Evolutionary conservation across 2,797 vertebrate species (phyloP), one percentile per base, ranked within the genome.

Genomic region (Nannoperca australis): DNA sequence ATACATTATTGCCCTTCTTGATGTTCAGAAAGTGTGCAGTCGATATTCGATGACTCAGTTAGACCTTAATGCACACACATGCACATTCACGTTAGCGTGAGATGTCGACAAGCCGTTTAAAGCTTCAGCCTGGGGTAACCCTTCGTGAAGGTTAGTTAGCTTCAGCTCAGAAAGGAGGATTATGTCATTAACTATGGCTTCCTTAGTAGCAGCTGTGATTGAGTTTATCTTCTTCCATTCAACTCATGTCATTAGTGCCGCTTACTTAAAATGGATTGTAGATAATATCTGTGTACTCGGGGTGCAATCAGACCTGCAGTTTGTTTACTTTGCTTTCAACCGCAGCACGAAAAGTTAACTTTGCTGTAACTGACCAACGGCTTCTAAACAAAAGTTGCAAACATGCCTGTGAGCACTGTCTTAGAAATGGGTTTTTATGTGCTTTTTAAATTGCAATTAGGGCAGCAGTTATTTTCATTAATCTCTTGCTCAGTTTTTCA

Each of bases 111-210:
- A 83, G 70, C 72, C 50, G 7, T 68, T 71, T 44, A 44, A 55
- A 79, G 70, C 66, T 65, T 67, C 66, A 58, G 64, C 82, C 64
- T 10, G 64, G 56, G 42, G 36, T 76, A 45, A 84, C 64, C 63
- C 66, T 60, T 66, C 1, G n/a, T 27, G 59, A 78, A 85, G 84
- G 64, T 85, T 84, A 59, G 84, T 76, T 76, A 74, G 79, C 62
- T 83, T 78, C 13, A 85, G 68, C 51, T 73, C 50, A 44, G 30
- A 54, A 56, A 78, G 62, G 42, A 65, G 77, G 76, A 89, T 91
- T 83, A 81, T 69, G 68, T 81, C 82, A 68, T 83, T 84, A 84
- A 79, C 44, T 74, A 11, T 56, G 56, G 66, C 69, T 75, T 68
- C 58, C 24, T 80, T 47, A 32, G 69, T 12, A 65, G 60, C 56